phyloP scores from a whole-genome alignment of 1,140 invertebrate species.

The Leptinotarsa texana region DNA sequence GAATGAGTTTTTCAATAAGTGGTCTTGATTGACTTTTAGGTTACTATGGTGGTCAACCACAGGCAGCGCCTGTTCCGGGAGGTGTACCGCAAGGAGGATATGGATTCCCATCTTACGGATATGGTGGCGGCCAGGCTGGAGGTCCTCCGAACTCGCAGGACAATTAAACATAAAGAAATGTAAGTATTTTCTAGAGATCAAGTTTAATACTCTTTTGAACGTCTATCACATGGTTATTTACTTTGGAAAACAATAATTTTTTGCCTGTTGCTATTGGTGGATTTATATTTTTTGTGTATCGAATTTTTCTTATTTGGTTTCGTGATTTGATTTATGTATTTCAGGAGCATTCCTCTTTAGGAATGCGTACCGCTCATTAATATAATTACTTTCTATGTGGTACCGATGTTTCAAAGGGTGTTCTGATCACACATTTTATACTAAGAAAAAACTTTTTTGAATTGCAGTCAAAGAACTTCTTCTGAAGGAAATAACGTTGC shows the following conservation, averaged over 20 bases:
- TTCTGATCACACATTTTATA: not conserved
- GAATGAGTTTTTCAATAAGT: no score
- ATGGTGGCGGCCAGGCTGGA: constrained; percentile 41
- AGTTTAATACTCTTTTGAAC: constrained; percentile 7
- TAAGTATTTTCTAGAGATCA: constrained; percentile 14
- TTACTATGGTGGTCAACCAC: constrained; percentile 51
- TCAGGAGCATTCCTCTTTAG: constrained; percentile 30
- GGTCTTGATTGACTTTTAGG: constrained; percentile 25
- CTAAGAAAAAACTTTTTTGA: no score
- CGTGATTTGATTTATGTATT: constrained; percentile 28
- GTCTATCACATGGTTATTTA: constrained; percentile 17
- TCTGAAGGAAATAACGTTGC: no score
- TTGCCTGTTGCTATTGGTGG: constrained; percentile 23
- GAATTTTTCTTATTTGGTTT: constrained; percentile 27
- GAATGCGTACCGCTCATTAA: constrained; percentile 23
- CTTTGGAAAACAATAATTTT: constrained; percentile 37
- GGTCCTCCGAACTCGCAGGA: constrained; percentile 23
- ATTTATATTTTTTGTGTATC: constrained; percentile 17
- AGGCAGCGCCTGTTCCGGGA: constrained; percentile 42
- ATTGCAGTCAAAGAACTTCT: no score
- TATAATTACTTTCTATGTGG: constrained; percentile 40
- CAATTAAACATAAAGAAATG: not conserved
- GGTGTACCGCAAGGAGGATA: constrained; percentile 48
- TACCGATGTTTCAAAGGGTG: constrained; percentile 26
- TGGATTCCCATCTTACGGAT: constrained; percentile 49